phyloP scores from a whole-genome alignment of 2,888 invertebrate genomes.

The Reticulitermes lucifugus region DNA sequence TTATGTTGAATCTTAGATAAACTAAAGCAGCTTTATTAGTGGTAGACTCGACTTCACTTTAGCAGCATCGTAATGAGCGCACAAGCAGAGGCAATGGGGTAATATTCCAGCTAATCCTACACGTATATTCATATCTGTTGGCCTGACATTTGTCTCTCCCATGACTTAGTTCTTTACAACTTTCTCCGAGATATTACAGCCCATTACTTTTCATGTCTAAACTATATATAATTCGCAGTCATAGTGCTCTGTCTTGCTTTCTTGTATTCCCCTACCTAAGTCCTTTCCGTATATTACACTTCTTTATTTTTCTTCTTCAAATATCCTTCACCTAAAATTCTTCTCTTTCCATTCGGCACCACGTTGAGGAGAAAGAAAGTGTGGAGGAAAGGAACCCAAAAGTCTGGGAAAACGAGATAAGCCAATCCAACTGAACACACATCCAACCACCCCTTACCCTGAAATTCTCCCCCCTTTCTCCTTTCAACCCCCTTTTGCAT shows the following conservation, averaged over 20 bases:
- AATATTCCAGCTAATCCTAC: background rate
- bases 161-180: background rate
- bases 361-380: slow-evolving; percentile 2
- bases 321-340: slow-evolving; percentile 8
- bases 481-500: background rate
- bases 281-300: background rate
- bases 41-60: background rate
- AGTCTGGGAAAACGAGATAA: slow-evolving; percentile 48
- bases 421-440: slow-evolving; percentile 37
- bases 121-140: background rate
- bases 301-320: slow-evolving; percentile 18
- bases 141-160: background rate
- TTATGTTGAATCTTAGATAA: no score
- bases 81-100: background rate
- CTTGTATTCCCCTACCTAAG: background rate
- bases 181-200: background rate
- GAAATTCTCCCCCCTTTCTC: background rate
- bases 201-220: slow-evolving; percentile 16
- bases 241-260: background rate
- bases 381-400: slow-evolving; percentile 23
- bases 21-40: background rate
- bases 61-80: background rate
- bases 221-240: background rate
- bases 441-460: background rate
- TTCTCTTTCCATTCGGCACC: background rate